Evolutionary conservation across 2,888 invertebrate genomes (phyloP).

Genomic region (Orgyia antiqua): DNA sequence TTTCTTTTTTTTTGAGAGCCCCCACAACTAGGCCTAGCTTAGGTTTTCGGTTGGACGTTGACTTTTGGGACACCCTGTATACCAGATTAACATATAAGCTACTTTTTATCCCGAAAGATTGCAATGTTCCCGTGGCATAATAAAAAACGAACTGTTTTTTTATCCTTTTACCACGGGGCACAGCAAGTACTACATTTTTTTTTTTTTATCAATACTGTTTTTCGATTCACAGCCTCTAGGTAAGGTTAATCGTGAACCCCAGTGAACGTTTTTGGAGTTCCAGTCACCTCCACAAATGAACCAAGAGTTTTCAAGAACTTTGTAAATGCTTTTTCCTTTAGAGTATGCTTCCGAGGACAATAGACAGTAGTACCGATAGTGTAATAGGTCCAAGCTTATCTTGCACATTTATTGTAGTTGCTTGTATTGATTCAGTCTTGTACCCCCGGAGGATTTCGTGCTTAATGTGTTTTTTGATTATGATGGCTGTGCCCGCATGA

Average conservation of each 20-base stretch:
- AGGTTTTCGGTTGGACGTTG: too few species aligned
- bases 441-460: constrained; percentile 2
- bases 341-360: background rate
- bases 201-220: background rate
- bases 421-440: constrained; percentile 4
- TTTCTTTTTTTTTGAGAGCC: too few species aligned
- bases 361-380: constrained; percentile 1
- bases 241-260: background rate
- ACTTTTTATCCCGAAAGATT: too few species aligned
- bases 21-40: too few species aligned
- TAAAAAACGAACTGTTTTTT: too few species aligned
- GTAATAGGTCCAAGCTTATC: constrained; percentile 1
- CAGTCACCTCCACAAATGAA: too few species aligned
- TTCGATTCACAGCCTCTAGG: background rate
- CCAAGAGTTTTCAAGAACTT: background rate
- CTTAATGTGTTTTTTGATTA: constrained; percentile 2
- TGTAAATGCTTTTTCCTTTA: background rate
- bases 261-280: too few species aligned
- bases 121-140: too few species aligned
- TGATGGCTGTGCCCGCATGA: constrained; percentile 3
- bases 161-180: too few species aligned
- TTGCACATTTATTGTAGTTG: constrained; percentile 3
- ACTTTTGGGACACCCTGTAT: too few species aligned
- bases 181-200: too few species aligned
- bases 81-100: too few species aligned